These are phyloP conservation scores for Troides helena DNA, from an alignment of 2,888 invertebrate species.

Conservation along the genomic window DNA sequence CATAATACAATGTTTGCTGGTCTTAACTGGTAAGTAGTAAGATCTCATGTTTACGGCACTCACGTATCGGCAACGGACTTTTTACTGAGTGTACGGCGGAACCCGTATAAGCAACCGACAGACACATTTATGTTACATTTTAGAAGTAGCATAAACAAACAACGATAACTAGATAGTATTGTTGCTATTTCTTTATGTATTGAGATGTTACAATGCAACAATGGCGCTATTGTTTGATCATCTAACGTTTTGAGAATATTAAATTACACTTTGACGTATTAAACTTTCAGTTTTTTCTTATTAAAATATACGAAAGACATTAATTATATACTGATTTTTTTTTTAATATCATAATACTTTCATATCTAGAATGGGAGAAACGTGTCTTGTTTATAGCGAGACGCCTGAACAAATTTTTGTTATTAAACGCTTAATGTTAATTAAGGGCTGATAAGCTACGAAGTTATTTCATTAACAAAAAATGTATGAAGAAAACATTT, in stretches of 20 bases:
- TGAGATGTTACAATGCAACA: neutral
- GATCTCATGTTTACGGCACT: neutral
- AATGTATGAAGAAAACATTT: too few species aligned
- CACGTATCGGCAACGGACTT: neutral
- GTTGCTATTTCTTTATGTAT: neutral
- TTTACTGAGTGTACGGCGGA: neutral
- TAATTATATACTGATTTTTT: too few species aligned
- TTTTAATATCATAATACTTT: too few species aligned
- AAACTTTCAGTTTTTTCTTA: neutral
- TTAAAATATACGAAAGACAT: neutral
- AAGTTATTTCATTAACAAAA: too few species aligned
- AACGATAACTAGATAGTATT: neutral
- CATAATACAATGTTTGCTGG: too few species aligned
- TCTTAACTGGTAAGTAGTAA: too few species aligned
- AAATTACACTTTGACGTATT: neutral
- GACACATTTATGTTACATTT: neutral
- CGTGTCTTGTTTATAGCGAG: too few species aligned
- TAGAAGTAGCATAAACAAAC: neutral
- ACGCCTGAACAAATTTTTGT: too few species aligned
- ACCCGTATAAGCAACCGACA: neutral
- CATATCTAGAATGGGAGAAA: too few species aligned
- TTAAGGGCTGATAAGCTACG: too few species aligned
- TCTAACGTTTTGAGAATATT: neutral
- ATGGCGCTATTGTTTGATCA: neutral
- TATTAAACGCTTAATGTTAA: too few species aligned